These are phyloP conservation scores for Solen grandis DNA, from an alignment of 1,140 invertebrate species.

Conservation along the genomic window DNA sequence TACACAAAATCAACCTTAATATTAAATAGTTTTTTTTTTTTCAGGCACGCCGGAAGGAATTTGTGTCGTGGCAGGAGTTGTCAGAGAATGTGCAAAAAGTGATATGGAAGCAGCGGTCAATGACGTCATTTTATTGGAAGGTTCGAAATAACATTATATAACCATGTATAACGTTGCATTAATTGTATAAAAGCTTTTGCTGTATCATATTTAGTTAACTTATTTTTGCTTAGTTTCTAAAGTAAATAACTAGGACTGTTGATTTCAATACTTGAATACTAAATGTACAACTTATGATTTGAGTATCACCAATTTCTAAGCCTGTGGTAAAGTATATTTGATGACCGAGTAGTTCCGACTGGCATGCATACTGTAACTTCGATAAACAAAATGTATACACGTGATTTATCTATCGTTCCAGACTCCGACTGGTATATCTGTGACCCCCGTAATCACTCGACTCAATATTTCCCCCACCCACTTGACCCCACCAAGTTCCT, in stretches of 20 bases:
- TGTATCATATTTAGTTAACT: no score
- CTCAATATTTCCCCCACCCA: slow-evolving; percentile 38
- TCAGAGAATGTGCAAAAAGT: slow-evolving; percentile 7
- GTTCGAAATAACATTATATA: not conserved
- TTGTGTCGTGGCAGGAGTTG: slow-evolving; percentile 29
- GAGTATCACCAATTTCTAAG: no score
- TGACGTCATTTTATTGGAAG: slow-evolving; percentile 35
- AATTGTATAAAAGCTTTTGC: no score
- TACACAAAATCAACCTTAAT: not conserved
- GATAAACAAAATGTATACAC: no score
- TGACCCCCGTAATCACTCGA: not conserved
- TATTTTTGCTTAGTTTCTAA: no score
- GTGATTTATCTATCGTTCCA: not conserved
- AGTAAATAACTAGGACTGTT: no score
- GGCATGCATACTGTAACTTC: no score
- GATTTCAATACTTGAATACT: no score
- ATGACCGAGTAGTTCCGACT: no score
- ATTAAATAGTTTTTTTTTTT: not conserved
- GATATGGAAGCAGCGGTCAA: slow-evolving; percentile 26
- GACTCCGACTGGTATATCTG: not conserved
- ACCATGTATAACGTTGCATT: no score
- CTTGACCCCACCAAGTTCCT: slow-evolving; percentile 33
- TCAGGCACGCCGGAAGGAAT: not conserved
- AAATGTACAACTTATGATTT: no score
- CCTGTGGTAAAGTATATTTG: no score